Evolutionary conservation across 2,797 vertebrate genomes (phyloP), one percentile per base, ranked within the genome.

Genomic region (Chrysocyon brachyurus): DNA sequence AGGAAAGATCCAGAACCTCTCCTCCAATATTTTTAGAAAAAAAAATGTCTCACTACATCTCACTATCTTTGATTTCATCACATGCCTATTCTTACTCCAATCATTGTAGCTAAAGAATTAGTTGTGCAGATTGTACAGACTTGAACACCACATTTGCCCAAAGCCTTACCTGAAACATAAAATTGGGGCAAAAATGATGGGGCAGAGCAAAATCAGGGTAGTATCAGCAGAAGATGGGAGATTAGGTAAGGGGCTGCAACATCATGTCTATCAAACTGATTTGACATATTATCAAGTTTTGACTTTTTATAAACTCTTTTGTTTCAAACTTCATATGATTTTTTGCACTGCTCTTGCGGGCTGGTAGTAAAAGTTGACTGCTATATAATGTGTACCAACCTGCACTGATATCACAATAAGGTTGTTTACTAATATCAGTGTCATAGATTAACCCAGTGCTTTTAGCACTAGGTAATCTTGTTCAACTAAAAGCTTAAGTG

Each of bases 251-350:
- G 12, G 6, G 2, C 26, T 66, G 3, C 57, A 57, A 49, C 3
- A 52, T 63, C 28, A 31, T 24, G 16, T n/a, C 59, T 40, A 46
- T 16, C 49, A 66, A 63, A 73, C 24, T 26, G 36, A 73, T 33
- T 33, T 46, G 14, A 7, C 66, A 14, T 46, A 24, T 66, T 54
- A 83, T 31, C 26, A 72, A 46, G 40, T 31, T 89, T 52, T 85
- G 22, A 61, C n/a, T 11, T 77, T 84, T 82, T 57, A 14, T 54
- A 64, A 75, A 84, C 24, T 22, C 24, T 82, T 77, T 81, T 77
- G 61, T 73, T 87, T 95, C n/a, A 91, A 85, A 40, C 72, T n/a
- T n/a, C 96, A 28, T 6, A 31, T 63, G 19, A 85, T 72, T 81
- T 88, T 88, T 28, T 87, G n/a, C 72, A 26, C 31, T 87, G 21